phyloP scores from a whole-genome alignment of 2,888 invertebrate genomes.

The Tromatobia lineatoria region DNA sequence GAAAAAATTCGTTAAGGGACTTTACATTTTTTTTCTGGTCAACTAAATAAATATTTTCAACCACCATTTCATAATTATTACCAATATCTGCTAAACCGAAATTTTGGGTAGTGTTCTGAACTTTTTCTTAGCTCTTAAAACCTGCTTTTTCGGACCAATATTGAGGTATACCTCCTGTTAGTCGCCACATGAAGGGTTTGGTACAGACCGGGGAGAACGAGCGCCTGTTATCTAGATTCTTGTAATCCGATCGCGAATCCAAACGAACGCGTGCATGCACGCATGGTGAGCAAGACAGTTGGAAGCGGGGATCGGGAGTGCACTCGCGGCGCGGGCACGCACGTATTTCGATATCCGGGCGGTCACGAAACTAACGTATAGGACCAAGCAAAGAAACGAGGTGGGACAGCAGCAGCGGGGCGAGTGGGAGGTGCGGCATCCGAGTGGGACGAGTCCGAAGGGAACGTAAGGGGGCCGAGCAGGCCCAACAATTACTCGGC shows the following conservation, averaged over 20 bases:
- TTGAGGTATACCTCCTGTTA: constrained; percentile 15
- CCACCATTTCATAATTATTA: no score
- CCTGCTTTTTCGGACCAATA: neutral
- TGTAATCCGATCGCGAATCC: constrained; percentile 75
- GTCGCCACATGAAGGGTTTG: constrained; percentile 11
- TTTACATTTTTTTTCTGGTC: no score
- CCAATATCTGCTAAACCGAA: no score
- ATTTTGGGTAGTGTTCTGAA: no score
- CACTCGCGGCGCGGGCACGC: constrained; percentile 47
- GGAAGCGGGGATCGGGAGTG: constrained; percentile 50
- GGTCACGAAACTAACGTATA: constrained; percentile 68
- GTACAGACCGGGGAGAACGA: constrained; percentile 17
- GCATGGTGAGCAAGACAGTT: constrained; percentile 51
- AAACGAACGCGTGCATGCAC: constrained; percentile 69
- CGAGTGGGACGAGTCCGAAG: constrained; percentile 5
- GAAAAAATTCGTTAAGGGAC: no score
- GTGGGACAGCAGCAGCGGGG: constrained; percentile 15
- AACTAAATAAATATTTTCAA: no score
- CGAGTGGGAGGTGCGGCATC: neutral
- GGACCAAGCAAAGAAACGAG: constrained; percentile 44
- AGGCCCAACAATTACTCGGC: constrained; percentile 77
- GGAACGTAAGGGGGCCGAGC: constrained; percentile 59
- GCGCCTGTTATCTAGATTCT: constrained; percentile 76
- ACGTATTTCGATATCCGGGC: constrained; percentile 53
- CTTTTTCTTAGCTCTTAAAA: no score